A percentile compares a stretch with the other conserved stretches of the same genome.
These are phyloP conservation scores for Balaeniceps rex DNA, from an alignment of 2,113 vertebrate species.

Conservation along the genomic window DNA sequence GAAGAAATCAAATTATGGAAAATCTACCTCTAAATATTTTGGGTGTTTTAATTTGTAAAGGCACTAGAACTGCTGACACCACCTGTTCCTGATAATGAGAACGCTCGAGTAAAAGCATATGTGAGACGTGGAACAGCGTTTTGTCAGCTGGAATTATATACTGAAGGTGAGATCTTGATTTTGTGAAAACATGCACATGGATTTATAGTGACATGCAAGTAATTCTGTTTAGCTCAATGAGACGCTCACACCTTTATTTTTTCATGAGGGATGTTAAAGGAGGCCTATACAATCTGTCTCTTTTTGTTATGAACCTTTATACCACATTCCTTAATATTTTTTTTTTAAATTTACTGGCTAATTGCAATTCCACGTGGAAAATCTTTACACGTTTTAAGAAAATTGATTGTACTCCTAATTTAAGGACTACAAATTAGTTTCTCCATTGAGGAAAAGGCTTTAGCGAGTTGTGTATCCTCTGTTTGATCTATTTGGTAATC, in stretches of 20 bases:
- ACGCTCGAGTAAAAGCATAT: constrained; percentile 82
- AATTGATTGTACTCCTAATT: not conserved
- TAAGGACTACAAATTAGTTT: not conserved
- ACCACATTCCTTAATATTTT: not conserved
- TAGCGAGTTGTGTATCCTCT: not conserved
- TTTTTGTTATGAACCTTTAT: not conserved
- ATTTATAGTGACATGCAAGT: not conserved
- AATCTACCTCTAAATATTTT: not conserved
- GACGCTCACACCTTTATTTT: not conserved
- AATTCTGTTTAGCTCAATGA: not conserved
- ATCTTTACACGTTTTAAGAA: not conserved
- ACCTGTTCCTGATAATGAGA: constrained; percentile 82
- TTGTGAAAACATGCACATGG: not conserved
- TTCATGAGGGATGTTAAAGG: not conserved
- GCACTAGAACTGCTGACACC: constrained; percentile 89
- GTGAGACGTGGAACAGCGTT: constrained; percentile 89
- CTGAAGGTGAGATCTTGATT: constrained; percentile 79
- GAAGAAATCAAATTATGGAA: not conserved
- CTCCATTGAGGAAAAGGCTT: not conserved
- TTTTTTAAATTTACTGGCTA: not conserved
- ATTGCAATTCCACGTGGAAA: not conserved
- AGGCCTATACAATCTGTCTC: not conserved
- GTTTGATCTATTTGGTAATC: not conserved
- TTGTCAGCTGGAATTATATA: constrained; percentile 89
- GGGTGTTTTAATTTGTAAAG: constrained; percentile 62